Base-by-base conservation (phyloP, 2,888 invertebrate species). In the Drosophila robusta region DNA sequence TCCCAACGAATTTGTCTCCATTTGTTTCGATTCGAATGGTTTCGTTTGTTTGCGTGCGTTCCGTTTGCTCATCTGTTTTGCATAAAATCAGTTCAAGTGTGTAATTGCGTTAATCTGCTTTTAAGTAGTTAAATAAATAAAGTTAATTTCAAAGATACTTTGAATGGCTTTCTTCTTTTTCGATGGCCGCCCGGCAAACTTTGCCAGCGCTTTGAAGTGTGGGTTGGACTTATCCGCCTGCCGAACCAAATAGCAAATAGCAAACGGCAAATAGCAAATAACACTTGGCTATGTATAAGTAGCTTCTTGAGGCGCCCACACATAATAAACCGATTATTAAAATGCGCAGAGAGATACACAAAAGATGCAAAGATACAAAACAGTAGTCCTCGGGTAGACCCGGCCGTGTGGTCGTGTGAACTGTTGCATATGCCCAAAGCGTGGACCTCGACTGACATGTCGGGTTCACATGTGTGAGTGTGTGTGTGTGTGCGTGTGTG, bases 61-160 rank as follows among this genome's bases (percentile, higher is more conserved):
- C 29, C 69, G 69, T 66, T 74, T 70, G 67, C 58, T 70, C 62
- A 67, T 54, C 62, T 62, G 61, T 52, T 68, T 65, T 78, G 83
- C 84, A 87, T 82, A 79, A 79, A 89, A 90, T 84, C 89, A 87
- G 87, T 86, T 90, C 82, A 84, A 91, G 89, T 87, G 86, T 90
- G 86, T 91, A 91, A 91, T 91, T 91, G 91, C 90, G 88, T 87
- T 91, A 91, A 91, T 91, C 91, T 90, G 86, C 85, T 91, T 91
- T 90, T 88, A 90, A 91, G 90, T 89, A 91, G 77, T 88, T 90
- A 89, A 89, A 89, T 90, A 91, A 91, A 91, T 90, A 91, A 90
- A 90, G 90, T 90, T 90, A 90, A 90, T 90, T 90, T 90, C 75
- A 70, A 76, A 78, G 78, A 81, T 84, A 75, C 87, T 79, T 70